Evolutionary conservation across 2,797 vertebrate genomes (phyloP), one percentile per base, ranked within the genome.

Genomic region (Hippopotamyrus pictus): DNA sequence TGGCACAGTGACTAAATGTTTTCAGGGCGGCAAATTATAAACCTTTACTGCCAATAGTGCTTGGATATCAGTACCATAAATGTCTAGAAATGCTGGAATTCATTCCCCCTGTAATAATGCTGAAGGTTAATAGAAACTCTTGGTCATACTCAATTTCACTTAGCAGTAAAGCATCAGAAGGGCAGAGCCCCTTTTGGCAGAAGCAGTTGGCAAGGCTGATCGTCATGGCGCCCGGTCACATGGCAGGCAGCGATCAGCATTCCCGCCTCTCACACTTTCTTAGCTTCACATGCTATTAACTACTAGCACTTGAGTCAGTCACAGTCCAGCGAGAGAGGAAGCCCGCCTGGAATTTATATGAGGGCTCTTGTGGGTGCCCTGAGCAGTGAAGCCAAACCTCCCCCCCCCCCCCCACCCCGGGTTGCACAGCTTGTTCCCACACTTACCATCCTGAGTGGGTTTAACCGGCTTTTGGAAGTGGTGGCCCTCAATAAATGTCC

Each of bases 211-310:
- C 11, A 53, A 62, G 41, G 69, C 48, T n/a, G 85, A 33, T 62
- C 65, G 59, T 22, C 41, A 46, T 46, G 29, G 53, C 29, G 86
- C 86, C 57, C 41, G 29, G 88, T 53, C 69, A 46, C 90, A 86
- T 65, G 59, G 22, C 22, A 62, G 59, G 7, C 59, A 11, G 59
- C 8, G 82, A 65, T 88, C 88, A 11, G 69, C 91, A 73, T 88
- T 92, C 90, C 89, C 90, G 93, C 89, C 90, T 79, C 73, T 79
- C 37, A 69, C 11, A 14, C 41, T 57, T 3, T 0, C 88, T 89
- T 92, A 92, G 90, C 91, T 91, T 92, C 91, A 92, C 91, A 91
- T 93, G 90, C 89, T 91, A 91, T 93, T 92, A 94, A 92, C 93
- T 91, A 92, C 89, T 91, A 90, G 88, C 89, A 92, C 91, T 92